Evolutionary conservation across 2,888 invertebrate genomes (phyloP).

Genomic region (Schizotus pectinicornis): DNA sequence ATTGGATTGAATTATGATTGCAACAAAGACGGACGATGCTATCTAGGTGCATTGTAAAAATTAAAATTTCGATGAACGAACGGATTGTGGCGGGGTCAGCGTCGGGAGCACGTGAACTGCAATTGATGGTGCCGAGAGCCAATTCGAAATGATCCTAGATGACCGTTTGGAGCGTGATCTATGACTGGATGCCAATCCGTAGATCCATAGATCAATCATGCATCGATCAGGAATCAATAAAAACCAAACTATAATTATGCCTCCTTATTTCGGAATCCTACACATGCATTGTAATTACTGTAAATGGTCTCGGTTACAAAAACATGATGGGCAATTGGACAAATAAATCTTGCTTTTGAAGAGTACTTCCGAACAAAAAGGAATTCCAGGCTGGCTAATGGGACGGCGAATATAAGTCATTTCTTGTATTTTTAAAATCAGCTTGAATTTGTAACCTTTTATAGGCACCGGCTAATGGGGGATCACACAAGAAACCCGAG

Average conservation of each 20-base stretch:
- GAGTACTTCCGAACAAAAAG: constrained; percentile 45
- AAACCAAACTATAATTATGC: constrained; percentile 53
- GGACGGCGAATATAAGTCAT: constrained; percentile 45
- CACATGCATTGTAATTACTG: constrained; percentile 58
- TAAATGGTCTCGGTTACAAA: constrained; percentile 52
- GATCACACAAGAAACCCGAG: too few relatives aligned
- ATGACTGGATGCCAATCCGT: constrained; percentile 55
- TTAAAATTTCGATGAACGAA: constrained; percentile 13
- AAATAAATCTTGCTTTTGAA: constrained; percentile 50
- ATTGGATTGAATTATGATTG: constrained; percentile 24
- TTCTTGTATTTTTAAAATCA: constrained; percentile 45
- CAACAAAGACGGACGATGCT: constrained; percentile 12
- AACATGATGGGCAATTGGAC: constrained; percentile 50
- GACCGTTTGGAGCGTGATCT: constrained; percentile 52
- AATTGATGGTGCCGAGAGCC: constrained; percentile 15
- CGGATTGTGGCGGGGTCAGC: background rate
- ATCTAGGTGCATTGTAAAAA: constrained; percentile 16
- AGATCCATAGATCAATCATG: constrained; percentile 57
- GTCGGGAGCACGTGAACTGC: constrained; percentile 25
- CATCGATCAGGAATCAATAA: constrained; percentile 56
- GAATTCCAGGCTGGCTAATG: constrained; percentile 47
- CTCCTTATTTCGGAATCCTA: constrained; percentile 57
- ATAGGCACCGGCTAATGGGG: constrained; percentile 33
- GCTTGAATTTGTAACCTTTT: constrained; percentile 41
- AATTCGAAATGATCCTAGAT: constrained; percentile 35